phyloP scores from a whole-genome alignment of 2,888 invertebrate species.

The Chydorus sphaericus region DNA sequence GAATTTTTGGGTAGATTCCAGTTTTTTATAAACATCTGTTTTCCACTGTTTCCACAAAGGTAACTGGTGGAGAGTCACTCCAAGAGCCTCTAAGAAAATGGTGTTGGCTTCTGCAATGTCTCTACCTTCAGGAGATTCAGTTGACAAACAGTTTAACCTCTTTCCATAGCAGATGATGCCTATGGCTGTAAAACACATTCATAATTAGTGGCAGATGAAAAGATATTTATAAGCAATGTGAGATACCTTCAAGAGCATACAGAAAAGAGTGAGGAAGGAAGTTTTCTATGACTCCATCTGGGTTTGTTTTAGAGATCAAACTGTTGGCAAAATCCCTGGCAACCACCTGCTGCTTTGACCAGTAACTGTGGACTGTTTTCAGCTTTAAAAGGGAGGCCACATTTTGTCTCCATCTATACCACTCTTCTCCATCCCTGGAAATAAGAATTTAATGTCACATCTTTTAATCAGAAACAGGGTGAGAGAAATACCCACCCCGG shows the following conservation, averaged over 20 bases:
- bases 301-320: conserved; percentile 25
- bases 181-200: conserved; percentile 31
- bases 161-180: conserved; percentile 38
- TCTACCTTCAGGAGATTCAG: conserved; percentile 22
- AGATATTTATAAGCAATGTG: conserved; percentile 6
- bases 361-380: conserved; percentile 31
- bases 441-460: conserved; percentile 12
- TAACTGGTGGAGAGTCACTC: conserved; percentile 33
- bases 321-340: conserved; percentile 33
- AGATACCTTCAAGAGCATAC: conserved; percentile 33
- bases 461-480: conserved; percentile 18
- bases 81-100: conserved; percentile 35
- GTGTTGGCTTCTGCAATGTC: conserved; percentile 34
- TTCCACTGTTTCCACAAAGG: conserved; percentile 36
- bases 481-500: conserved; percentile 31
- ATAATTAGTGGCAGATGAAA: conserved; percentile 1
- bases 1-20: conserved; percentile 35
- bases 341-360: conserved; percentile 29
- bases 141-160: conserved; percentile 31
- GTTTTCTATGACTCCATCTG: conserved; percentile 26
- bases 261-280: conserved; percentile 29
- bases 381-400: conserved; percentile 36
- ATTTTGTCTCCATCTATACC: conserved; percentile 38
- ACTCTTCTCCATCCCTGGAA: conserved; percentile 40
- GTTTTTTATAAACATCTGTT: conserved; percentile 35